phyloP scores from a whole-genome alignment of 2,888 invertebrate genomes.

The Thalpophila matura region DNA sequence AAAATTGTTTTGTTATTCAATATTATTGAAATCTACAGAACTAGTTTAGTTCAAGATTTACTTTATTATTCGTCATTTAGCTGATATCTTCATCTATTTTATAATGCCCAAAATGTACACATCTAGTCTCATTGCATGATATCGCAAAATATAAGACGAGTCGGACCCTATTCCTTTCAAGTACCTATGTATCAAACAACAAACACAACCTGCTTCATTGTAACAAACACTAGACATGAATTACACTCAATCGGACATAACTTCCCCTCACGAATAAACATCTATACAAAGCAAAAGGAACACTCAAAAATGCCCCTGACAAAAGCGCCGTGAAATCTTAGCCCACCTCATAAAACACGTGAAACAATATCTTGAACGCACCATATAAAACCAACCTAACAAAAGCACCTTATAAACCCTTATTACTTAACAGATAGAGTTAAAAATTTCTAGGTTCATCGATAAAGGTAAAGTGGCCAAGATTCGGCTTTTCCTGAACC shows the following conservation, averaged over 20 bases:
- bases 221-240: slow-evolving; percentile 69
- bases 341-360: slow-evolving; percentile 90
- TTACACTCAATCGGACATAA: slow-evolving; percentile 78
- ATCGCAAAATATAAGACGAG: too few relatives aligned
- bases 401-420: slow-evolving; percentile 5
- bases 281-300: slow-evolving; percentile 71
- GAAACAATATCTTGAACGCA: slow-evolving; percentile 87
- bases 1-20: background rate
- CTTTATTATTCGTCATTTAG: background rate
- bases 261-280: slow-evolving; percentile 75
- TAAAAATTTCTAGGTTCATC: slow-evolving; percentile 37
- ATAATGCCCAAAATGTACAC: too few relatives aligned
- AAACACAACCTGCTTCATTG: slow-evolving; percentile 29
- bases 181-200: slow-evolving; percentile 10
- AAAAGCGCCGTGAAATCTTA: slow-evolving; percentile 85
- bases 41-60: background rate
- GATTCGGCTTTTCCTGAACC: slow-evolving; percentile 85
- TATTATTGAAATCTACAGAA: background rate
- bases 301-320: slow-evolving; percentile 82
- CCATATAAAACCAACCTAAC: slow-evolving; percentile 49
- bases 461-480: slow-evolving; percentile 63
- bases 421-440: slow-evolving; percentile 48
- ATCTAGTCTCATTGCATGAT: background rate
- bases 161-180: too few relatives aligned
- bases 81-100: background rate